These are phyloP conservation scores for Eupithecia pulchellata DNA, from an alignment of 2,888 invertebrate species.

Conservation along the genomic window DNA sequence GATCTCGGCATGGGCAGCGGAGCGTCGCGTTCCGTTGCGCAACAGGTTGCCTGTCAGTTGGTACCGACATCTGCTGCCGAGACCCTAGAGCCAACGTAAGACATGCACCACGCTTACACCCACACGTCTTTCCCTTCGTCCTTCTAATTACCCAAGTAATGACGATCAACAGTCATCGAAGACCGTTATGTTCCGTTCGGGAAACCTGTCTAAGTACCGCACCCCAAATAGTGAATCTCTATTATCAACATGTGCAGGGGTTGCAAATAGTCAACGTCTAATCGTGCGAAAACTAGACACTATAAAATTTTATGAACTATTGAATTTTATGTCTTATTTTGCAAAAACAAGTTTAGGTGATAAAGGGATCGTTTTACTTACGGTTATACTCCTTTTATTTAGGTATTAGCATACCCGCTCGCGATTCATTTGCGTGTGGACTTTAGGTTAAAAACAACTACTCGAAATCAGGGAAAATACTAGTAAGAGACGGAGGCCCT, in stretches of 20 bases:
- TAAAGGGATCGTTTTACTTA: slow-evolving; percentile 34
- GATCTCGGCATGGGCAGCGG: slow-evolving; percentile 75
- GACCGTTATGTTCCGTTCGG: slow-evolving; percentile 82
- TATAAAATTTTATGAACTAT: slow-evolving; percentile 53
- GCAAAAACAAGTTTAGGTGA: slow-evolving; percentile 47
- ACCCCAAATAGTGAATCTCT: slow-evolving; percentile 64
- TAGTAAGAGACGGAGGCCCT: no score
- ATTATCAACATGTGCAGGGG: slow-evolving; percentile 73
- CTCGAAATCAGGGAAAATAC: no score
- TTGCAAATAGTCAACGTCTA: slow-evolving; percentile 77
- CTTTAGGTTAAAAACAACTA: no score
- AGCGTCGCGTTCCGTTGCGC: slow-evolving; percentile 81
- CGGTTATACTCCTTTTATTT: slow-evolving; percentile 24
- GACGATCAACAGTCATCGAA: slow-evolving; percentile 72
- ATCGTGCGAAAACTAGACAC: slow-evolving; percentile 72
- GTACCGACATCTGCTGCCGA: slow-evolving; percentile 74
- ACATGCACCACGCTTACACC: slow-evolving; percentile 59
- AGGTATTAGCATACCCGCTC: no score
- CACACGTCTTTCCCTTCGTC: slow-evolving; percentile 79
- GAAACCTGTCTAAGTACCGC: slow-evolving; percentile 71
- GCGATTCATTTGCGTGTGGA: no score
- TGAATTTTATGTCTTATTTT: slow-evolving; percentile 49
- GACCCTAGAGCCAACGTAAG: slow-evolving; percentile 60
- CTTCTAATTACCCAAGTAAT: slow-evolving; percentile 71
- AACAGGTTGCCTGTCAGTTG: slow-evolving; percentile 84